Percentiles rank a stretch among this genome's conserved stretches.
Conservation (phyloP, 1,140 invertebrate genomes). For the Philaenus spumarius region DNA sequence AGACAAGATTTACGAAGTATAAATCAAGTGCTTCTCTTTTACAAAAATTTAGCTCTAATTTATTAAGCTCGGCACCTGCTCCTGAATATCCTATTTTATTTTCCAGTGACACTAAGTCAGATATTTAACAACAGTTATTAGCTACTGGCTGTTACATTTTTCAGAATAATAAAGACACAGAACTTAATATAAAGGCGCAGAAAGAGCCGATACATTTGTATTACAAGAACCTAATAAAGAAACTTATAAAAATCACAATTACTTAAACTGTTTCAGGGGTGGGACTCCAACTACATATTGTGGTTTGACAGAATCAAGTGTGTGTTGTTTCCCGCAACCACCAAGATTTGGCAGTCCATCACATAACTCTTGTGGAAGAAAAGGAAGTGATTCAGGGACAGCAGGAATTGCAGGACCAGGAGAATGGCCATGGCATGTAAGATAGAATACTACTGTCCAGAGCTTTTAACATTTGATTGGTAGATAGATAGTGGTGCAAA, state of each 20-base stretch:
- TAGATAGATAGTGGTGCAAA: too few relatives aligned
- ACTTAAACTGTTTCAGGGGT: conserved; percentile 5
- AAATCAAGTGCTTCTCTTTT: background rate
- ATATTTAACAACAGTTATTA: too few relatives aligned
- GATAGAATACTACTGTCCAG: too few relatives aligned
- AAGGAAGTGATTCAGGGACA: conserved; percentile 7
- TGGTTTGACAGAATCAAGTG: conserved; percentile 9
- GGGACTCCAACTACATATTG: conserved; percentile 15
- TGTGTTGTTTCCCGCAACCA: conserved; percentile 14
- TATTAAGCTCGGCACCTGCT: background rate
- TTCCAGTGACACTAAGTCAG: too few relatives aligned
- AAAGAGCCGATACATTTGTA: background rate
- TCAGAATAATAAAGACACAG: too few relatives aligned
- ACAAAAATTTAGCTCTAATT: background rate
- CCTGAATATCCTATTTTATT: too few relatives aligned
- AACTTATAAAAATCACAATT: too few relatives aligned
- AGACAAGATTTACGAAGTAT: too few relatives aligned
- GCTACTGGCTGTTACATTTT: too few relatives aligned
- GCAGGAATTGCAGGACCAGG: conserved; percentile 8
- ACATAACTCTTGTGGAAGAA: conserved; percentile 11
- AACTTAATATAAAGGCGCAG: too few relatives aligned
- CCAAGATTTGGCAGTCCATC: background rate
- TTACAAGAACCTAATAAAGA: background rate
- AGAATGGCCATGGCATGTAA: conserved; percentile 23
- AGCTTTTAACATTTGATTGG: too few relatives aligned